These are phyloP conservation scores for Ormia ochracea DNA, from an alignment of 2,888 invertebrate species.

Conservation along the genomic window DNA sequence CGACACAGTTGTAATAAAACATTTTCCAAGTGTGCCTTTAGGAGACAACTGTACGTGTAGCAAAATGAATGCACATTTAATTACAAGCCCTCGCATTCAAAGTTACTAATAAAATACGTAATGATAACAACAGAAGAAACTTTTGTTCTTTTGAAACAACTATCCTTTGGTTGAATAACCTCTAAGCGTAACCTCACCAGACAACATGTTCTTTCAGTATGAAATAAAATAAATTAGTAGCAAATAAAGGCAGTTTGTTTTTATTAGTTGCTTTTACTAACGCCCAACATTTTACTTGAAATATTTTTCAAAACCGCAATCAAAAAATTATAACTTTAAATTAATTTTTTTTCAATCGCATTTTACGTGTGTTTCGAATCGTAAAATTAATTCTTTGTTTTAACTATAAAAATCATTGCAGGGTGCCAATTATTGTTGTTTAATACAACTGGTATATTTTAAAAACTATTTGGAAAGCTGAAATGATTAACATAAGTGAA, in stretches of 20 bases:
- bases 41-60: not conserved
- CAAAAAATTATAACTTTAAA: not conserved
- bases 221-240: not conserved
- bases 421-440: slow-evolving; percentile 36
- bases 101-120: too few species aligned
- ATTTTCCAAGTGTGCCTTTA: not conserved
- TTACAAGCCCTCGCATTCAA: too few species aligned
- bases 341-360: not conserved
- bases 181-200: not conserved
- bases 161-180: slow-evolving; percentile 1
- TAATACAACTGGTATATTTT: not conserved
- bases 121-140: not conserved
- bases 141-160: not conserved
- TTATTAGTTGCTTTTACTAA: too few species aligned
- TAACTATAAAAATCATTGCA: slow-evolving; percentile 47
- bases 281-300: too few species aligned
- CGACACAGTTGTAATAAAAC: not conserved
- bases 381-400: not conserved
- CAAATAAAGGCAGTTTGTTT: not conserved
- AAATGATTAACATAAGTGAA: slow-evolving; percentile 41
- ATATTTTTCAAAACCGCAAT: too few species aligned
- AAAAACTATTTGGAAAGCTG: not conserved
- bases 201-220: not conserved
- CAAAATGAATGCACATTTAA: too few species aligned
- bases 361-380: not conserved